phyloP scores from a whole-genome alignment of 2,113 vertebrate genomes.

The Boulengeromyrus knoepffleri region DNA sequence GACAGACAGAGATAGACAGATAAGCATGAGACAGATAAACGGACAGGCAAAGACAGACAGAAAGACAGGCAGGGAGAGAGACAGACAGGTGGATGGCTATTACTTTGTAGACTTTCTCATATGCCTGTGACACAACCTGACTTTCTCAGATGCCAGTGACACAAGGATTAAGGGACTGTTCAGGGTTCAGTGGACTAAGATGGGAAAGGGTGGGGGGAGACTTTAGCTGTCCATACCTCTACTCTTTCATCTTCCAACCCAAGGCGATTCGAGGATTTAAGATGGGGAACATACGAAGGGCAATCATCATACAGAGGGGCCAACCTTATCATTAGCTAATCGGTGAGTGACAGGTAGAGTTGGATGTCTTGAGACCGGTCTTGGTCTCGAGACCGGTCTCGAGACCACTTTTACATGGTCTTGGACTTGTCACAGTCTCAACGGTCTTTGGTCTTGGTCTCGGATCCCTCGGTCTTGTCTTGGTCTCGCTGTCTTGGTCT shows the following conservation, averaged over 20 bases:
- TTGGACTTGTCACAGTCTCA: too few species aligned
- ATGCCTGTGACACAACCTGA: not conserved
- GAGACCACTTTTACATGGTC: too few species aligned
- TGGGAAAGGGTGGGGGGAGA: not conserved
- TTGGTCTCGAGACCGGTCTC: too few species aligned
- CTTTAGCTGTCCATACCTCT: not conserved
- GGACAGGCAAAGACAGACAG: not conserved
- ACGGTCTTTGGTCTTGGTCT: too few species aligned
- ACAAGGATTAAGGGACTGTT: not conserved
- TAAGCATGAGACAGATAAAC: not conserved
- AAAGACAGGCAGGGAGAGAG: not conserved
- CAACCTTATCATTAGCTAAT: not conserved
- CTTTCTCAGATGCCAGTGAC: not conserved
- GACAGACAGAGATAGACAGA: not conserved
- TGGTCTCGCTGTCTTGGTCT: too few species aligned
- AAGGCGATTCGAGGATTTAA: not conserved
- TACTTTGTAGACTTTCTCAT: not conserved
- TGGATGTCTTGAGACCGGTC: too few species aligned
- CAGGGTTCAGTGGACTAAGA: not conserved
- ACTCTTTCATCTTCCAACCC: not conserved
- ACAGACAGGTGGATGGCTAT: not conserved
- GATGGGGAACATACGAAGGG: not conserved
- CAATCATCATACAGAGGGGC: not conserved
- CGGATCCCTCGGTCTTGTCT: too few species aligned
- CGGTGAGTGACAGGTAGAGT: too few species aligned